phyloP scores from a whole-genome alignment of 2,113 vertebrate species.

The Pygoscelis antarcticus region DNA sequence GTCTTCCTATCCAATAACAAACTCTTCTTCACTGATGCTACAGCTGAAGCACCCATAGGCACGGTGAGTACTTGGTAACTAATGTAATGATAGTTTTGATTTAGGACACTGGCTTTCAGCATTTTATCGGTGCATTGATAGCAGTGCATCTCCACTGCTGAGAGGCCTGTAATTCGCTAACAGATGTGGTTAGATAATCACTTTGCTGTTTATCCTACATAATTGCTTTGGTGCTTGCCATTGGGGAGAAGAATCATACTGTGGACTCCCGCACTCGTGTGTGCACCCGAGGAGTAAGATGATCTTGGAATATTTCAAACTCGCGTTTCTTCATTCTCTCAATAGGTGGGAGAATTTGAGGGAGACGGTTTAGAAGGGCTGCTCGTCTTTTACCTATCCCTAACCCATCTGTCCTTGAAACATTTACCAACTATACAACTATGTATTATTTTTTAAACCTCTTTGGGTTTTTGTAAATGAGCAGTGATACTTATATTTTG shows the following conservation, averaged over 20 bases:
- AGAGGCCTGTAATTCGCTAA: neutral
- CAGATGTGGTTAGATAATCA: neutral
- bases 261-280: fast-evolving
- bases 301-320: neutral
- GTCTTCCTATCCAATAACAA: neutral
- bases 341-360: neutral
- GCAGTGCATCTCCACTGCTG: neutral
- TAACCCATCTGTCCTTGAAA: neutral
- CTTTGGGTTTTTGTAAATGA: neutral
- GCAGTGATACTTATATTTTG: neutral
- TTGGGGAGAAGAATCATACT: neutral
- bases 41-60: neutral
- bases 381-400: neutral
- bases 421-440: neutral
- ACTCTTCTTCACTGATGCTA: neutral
- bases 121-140: neutral
- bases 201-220: neutral
- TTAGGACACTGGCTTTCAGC: neutral
- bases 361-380: neutral
- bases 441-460: neutral
- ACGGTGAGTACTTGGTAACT: neutral
- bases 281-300: neutral
- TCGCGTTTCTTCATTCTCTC: neutral
- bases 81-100: neutral
- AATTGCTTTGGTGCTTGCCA: neutral